Evolutionary conservation across 1,140 invertebrate genomes (phyloP).

Genomic region (Apolygus lucorum): DNA sequence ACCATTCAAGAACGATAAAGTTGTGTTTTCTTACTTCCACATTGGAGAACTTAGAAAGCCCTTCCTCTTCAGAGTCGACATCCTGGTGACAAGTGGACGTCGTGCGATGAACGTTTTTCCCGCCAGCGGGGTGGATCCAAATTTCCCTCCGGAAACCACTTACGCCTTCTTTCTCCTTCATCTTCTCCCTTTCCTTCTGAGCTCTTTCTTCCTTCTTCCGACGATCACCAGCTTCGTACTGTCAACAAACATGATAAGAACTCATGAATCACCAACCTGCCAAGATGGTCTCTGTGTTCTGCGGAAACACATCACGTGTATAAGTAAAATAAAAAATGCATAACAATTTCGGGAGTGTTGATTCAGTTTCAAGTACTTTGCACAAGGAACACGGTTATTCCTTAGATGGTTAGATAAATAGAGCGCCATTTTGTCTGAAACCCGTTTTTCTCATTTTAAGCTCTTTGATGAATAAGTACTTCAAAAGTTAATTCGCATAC

Average conservation of each 20-base stretch:
- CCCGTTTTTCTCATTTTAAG: no score
- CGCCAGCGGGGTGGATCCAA: constrained; percentile 71
- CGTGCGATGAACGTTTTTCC: constrained; percentile 52
- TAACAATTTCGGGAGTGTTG: no score
- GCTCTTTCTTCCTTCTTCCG: constrained; percentile 56
- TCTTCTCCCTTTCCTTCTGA: constrained; percentile 45
- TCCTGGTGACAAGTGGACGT: constrained; percentile 41
- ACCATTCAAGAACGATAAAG: constrained; percentile 1
- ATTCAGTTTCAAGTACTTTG: no score
- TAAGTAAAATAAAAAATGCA: no score
- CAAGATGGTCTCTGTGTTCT: no score
- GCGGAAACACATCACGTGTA: no score
- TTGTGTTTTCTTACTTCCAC: constrained; percentile 52
- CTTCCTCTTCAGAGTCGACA: constrained; percentile 51
- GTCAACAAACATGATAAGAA: constrained; percentile 34
- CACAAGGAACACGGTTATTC: no score
- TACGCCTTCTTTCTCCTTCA: constrained; percentile 48
- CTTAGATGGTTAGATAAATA: no score
- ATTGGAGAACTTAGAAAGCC: constrained; percentile 56
- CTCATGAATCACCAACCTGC: no score
- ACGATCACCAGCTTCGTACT: constrained; percentile 72
- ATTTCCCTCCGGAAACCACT: constrained; percentile 57
- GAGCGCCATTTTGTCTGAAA: no score
- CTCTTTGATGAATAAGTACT: no score
- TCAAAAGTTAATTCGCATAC: no score